Evolutionary conservation across 1,140 invertebrate species (phyloP), one percentile per base, ranked within the genome.

Genomic region (Conus betulinus): DNA sequence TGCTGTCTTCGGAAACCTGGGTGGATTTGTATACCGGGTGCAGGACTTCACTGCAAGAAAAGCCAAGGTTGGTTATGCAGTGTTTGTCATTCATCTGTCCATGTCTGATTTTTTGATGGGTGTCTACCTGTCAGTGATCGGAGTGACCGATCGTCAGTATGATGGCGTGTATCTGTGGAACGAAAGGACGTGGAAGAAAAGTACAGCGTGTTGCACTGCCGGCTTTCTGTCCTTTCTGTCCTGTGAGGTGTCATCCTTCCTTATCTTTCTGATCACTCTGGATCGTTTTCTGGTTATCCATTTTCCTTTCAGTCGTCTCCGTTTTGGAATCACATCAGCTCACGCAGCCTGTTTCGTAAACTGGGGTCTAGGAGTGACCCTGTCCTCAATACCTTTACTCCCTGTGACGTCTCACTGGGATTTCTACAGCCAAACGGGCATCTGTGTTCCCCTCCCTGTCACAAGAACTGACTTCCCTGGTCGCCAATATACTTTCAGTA

Each of bases 1-100:
- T 23, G 89, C 91, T 27, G 27, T 92, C 15, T 7, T 90, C 17
- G 92, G 92, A 25, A 25, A 92, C 84, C 8, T 23, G 8, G 71
- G 71, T 8, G 25, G 17, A 8, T 76, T 23, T 23, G 71, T 76
- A 10, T 23, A n/a, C 20, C 20, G 71, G 15, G 8, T 76, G 20
- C 71, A 20, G 10, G 1, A 20, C 13, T 10, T 76, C 25, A 0
- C 8, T 1, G 23, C 87, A 39, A 55, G 57, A 25, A n/a, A 23
- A 7, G 8, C 10, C 7, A 8, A 15, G 13, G 15, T 52, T 13
- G 79, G 79, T 10, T 82, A 39, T 27, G 27, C 17, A 13, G 39
- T 52, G 39, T 82, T 82, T 23, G 79, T 82, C 53, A 17, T 27
- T 20, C 15, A 82, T 82, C 79, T 82, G n/a, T n/a, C n/a, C 53